A percentile compares a stretch with the other conserved stretches of the same genome.
phyloP scores from a whole-genome alignment of 2,888 invertebrate genomes.

The Parascotia fuliginaria region DNA sequence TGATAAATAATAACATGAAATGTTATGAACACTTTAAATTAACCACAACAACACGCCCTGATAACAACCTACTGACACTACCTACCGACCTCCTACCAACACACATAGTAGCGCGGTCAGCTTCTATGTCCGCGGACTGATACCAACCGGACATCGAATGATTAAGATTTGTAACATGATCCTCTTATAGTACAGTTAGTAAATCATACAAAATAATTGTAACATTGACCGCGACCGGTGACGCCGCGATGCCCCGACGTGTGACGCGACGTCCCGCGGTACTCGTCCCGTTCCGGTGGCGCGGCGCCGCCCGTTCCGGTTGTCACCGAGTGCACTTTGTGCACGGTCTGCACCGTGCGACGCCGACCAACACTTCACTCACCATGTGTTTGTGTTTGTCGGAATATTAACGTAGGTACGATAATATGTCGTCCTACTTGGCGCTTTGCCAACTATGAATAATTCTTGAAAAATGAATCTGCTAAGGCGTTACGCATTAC shows the following conservation, averaged over 20 bases:
- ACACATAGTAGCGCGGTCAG: background rate
- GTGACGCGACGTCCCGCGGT: too few species aligned
- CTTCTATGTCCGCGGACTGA: background rate
- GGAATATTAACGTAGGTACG: conserved; percentile 2
- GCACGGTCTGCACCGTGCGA: too few species aligned
- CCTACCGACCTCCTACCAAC: too few species aligned
- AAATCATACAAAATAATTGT: conserved; percentile 6
- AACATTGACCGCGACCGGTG: conserved; percentile 5
- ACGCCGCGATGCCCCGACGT: background rate
- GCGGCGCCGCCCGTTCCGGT: background rate
- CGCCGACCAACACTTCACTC: background rate
- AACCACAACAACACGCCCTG: too few species aligned
- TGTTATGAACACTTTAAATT: too few species aligned
- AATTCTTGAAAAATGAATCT: conserved; percentile 7
- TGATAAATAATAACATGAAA: too few species aligned
- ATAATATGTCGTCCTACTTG: conserved; percentile 13
- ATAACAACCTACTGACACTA: too few species aligned
- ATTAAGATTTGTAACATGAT: too few species aligned
- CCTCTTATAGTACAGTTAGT: conserved; percentile 11
- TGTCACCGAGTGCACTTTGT: background rate
- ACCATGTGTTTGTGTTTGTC: background rate
- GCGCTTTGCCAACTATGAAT: conserved; percentile 1
- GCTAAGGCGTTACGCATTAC: conserved; percentile 6
- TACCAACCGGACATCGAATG: background rate
- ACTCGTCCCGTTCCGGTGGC: too few species aligned